Evolutionary conservation across 2,888 invertebrate species (phyloP).

Genomic region (Stenichneumon culpator): DNA sequence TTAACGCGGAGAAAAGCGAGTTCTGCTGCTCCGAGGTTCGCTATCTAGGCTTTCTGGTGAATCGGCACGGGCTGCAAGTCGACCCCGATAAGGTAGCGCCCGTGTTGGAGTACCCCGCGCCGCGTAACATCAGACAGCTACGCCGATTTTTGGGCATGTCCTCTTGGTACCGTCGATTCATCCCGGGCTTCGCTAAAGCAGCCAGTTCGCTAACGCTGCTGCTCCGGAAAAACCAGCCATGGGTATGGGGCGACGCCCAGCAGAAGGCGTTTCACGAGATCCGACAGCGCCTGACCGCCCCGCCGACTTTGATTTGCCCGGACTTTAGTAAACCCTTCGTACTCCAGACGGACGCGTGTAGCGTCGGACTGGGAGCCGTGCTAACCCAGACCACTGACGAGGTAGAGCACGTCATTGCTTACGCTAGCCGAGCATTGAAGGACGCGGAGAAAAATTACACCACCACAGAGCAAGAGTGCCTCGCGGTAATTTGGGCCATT

Average conservation of each 20-base stretch:
- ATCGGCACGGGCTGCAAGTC: not conserved
- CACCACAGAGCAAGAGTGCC: conserved; percentile 67
- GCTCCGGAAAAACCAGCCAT: not conserved
- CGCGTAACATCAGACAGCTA: conserved; percentile 28
- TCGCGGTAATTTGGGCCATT: conserved; percentile 69
- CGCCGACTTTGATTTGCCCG: too few relatives aligned
- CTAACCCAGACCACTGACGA: too few relatives aligned
- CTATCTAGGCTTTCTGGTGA: conserved; percentile 38
- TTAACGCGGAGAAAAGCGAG: conserved; percentile 36
- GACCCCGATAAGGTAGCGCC: conserved; percentile 35
- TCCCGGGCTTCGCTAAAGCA: conserved; percentile 22
- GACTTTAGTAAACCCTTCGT: too few relatives aligned
- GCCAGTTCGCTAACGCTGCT: conserved; percentile 13
- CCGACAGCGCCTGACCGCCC: conserved; percentile 4
- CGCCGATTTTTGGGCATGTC: conserved; percentile 30
- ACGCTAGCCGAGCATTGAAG: too few relatives aligned
- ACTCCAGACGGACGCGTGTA: too few relatives aligned
- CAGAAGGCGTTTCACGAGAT: conserved; percentile 49
- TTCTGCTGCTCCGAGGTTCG: not conserved
- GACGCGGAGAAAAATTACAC: conserved; percentile 22
- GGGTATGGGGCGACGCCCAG: conserved; percentile 45
- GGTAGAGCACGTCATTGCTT: too few relatives aligned
- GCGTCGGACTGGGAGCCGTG: too few relatives aligned
- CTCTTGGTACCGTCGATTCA: conserved; percentile 46
- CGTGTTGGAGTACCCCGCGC: conserved; percentile 6